Base-by-base conservation (phyloP, 2,888 invertebrate genomes). In the Oscheius sp. region DNA sequence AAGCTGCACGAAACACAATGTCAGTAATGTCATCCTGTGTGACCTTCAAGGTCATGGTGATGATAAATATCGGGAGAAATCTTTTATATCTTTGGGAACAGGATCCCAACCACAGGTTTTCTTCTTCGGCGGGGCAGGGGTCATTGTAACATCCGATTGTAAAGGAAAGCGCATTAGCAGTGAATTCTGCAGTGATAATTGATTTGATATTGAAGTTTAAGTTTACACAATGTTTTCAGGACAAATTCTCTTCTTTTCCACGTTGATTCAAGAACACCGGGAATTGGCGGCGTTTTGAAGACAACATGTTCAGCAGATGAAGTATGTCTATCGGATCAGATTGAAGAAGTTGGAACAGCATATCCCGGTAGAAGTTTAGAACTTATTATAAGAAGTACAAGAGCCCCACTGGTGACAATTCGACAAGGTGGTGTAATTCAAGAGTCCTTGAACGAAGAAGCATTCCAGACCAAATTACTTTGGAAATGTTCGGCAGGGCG, bases 241-340 rank as follows among this genome's bases (percentile, higher is more conserved):
- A 82, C 83, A 2, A 83, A 83, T 55, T 81, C 83, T 6, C 49
- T 83, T 9, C 74, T 83, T n/a, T 83, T 83, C 77, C 83, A 83
- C 69, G 75, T 83, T 9, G 79, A 83, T 55, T 80, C 80, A 1
- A 74, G 76, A 45, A 83, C 83, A 46, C 83, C 81, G 0, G 80
- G 79, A 23, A 71, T 83, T 25, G 83, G 81, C n/a, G 72, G 43
- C 27, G 74, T 82, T 0, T 69, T 83, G 59, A 82, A 83, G 63
- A 83, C 83, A 13, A 76, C 80, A 0, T 83, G 83, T 53, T 75
- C 78, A 2, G 13, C 77, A 2, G 83, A 83, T 72, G 83, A 83
- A 72, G 79, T 81, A 52, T 81, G 81, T 46, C 72, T 83, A 13
- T 74, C 78, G 0, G 83, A 83, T 73, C 81, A 83, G 58, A 76